These are phyloP conservation scores for Ranitomeya variabilis DNA, from an alignment of 2,113 vertebrate genomes.

Conservation along the genomic window DNA sequence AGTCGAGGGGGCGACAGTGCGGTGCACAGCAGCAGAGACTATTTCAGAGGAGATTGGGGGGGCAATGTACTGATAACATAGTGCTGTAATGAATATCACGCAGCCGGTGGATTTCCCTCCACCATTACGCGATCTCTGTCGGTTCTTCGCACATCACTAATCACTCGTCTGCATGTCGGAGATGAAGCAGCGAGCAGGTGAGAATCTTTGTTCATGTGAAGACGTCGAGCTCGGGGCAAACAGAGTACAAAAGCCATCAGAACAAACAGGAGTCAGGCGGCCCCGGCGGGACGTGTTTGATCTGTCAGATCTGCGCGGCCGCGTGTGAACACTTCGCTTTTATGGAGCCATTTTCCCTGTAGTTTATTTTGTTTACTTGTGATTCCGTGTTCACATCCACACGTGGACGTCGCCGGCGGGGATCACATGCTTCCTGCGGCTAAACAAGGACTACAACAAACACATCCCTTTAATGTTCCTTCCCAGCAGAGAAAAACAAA, in stretches of 20 bases:
- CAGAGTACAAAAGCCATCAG: not conserved
- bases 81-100: too few relatives aligned
- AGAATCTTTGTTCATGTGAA: not conserved
- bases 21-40: too few relatives aligned
- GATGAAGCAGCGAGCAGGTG: not conserved
- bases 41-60: too few relatives aligned
- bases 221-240: not conserved
- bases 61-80: too few relatives aligned
- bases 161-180: not conserved
- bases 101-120: too few relatives aligned
- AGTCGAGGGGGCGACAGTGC: too few relatives aligned
- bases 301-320: not conserved
- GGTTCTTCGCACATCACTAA: too few relatives aligned
- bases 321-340: not conserved
- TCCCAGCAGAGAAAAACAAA: not conserved
- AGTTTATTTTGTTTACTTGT: not conserved
- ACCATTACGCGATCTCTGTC: too few relatives aligned
- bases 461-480: not conserved
- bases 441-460: not conserved
- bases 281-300: not conserved
- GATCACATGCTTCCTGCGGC: not conserved
- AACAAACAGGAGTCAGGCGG: not conserved
- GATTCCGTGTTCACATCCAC: not conserved
- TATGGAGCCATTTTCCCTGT: not conserved
- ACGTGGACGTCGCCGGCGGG: not conserved